Conservation (phyloP, 1,140 invertebrate genomes). For the Ostrea denselamellosa region DNA sequence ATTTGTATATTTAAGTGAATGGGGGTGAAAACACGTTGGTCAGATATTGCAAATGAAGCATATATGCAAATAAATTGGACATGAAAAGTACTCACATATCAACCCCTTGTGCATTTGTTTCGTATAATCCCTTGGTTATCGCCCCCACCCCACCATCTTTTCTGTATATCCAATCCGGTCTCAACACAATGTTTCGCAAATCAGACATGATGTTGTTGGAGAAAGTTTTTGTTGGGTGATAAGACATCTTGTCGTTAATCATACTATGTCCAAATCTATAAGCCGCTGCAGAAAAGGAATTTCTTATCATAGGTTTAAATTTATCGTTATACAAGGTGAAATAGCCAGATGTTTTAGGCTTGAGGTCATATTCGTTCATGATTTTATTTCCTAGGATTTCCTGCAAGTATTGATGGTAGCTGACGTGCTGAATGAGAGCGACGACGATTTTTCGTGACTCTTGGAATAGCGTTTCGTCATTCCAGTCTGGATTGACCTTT, state of each 20-base stretch:
- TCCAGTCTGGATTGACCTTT: slow-evolving; percentile 89
- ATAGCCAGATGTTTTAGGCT: slow-evolving; percentile 37
- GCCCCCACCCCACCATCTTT: slow-evolving; percentile 44
- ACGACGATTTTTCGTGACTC: slow-evolving; percentile 91
- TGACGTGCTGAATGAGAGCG: slow-evolving; percentile 97
- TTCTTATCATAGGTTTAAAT: slow-evolving; percentile 91
- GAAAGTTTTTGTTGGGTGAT: slow-evolving; percentile 81
- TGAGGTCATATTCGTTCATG: slow-evolving; percentile 46
- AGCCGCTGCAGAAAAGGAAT: slow-evolving; percentile 96
- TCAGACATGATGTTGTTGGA: slow-evolving; percentile 7
- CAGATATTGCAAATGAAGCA: no score
- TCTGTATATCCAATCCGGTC: slow-evolving; percentile 47
- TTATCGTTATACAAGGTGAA: slow-evolving; percentile 85
- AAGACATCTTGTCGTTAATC: slow-evolving; percentile 93
- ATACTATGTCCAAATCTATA: slow-evolving; percentile 95
- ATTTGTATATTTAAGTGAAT: no score
- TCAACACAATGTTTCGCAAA: slow-evolving; percentile 38
- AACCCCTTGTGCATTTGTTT: slow-evolving; percentile 41
- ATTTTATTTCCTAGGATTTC: slow-evolving; percentile 84
- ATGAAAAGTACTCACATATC: slow-evolving; percentile 39
- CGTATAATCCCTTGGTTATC: slow-evolving; percentile 47
- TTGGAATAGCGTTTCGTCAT: slow-evolving; percentile 91
- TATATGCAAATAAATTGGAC: no score
- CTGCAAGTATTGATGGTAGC: slow-evolving; percentile 93
- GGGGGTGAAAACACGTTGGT: no score